A percentile compares a stretch with the other conserved stretches of the same genome.
These are phyloP conservation scores for Scomber scombrus DNA, from an alignment of 2,113 vertebrate genomes.

Conservation along the genomic window DNA sequence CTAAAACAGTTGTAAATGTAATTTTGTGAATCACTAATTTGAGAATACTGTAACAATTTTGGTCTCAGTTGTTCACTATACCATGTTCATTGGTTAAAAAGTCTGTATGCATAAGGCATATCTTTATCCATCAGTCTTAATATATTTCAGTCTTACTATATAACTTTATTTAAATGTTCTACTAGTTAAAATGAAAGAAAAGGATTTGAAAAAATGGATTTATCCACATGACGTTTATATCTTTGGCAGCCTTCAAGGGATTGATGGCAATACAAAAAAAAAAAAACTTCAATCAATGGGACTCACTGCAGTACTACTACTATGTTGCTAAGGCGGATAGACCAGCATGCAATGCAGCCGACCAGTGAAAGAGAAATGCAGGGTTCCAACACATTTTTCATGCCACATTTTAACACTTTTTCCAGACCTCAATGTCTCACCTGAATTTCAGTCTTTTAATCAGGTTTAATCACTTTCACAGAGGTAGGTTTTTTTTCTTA, in stretches of 20 bases:
- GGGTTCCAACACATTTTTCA: constrained; percentile 24
- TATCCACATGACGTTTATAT: not conserved
- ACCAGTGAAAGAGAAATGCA: constrained; percentile 41
- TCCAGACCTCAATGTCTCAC: not conserved
- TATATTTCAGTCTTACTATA: too few species aligned
- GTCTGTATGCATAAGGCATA: too few species aligned
- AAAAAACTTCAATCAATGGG: not conserved
- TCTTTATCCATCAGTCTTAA: too few species aligned
- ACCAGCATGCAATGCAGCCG: constrained; percentile 76
- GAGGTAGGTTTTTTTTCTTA: not conserved
- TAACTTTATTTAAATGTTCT: not conserved
- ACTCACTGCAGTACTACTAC: constrained; percentile 14
- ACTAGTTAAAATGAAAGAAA: not conserved
- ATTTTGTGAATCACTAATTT: too few species aligned
- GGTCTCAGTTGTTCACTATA: constrained; percentile 3
- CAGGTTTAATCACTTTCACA: not conserved
- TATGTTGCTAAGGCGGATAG: constrained; percentile 18
- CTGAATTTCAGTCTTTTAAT: not conserved
- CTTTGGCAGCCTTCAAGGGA: not conserved
- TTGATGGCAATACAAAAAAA: constrained; percentile 13
- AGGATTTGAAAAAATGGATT: not conserved
- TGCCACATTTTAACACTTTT: constrained; percentile 17
- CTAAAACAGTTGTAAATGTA: not conserved
- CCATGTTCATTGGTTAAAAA: too few species aligned
- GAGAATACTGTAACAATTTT: not conserved